A percentile compares a stretch with the other conserved stretches of the same genome.
Evolutionary conservation across 1,140 invertebrate species (phyloP).

Genomic region (Cotesia chilonis): DNA sequence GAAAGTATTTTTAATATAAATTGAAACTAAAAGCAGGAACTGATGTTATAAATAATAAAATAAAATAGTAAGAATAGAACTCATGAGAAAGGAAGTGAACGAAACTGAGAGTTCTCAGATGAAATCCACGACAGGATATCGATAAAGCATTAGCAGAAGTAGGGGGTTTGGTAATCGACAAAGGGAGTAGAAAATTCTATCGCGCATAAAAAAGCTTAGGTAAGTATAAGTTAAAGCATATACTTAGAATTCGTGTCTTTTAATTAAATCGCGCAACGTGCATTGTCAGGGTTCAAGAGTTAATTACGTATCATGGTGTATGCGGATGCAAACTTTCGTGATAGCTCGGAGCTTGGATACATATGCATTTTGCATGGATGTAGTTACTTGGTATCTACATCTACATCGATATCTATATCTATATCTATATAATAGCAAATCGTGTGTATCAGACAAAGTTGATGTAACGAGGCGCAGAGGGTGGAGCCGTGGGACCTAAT

Average conservation of each 20-base stretch:
- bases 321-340: slow-evolving; percentile 23
- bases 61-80: slow-evolving; percentile 20
- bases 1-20: slow-evolving; percentile 25
- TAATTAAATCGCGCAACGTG: slow-evolving; percentile 37
- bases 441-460: background rate
- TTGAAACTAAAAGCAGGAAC: slow-evolving; percentile 8
- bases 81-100: slow-evolving; percentile 34
- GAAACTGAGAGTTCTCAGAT: slow-evolving; percentile 28
- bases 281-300: slow-evolving; percentile 28
- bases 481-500: slow-evolving; percentile 38
- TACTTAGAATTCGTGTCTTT: slow-evolving; percentile 28
- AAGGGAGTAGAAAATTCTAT: background rate
- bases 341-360: slow-evolving; percentile 19
- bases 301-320: slow-evolving; percentile 27
- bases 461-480: slow-evolving; percentile 14
- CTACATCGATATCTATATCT: no score
- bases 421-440: background rate
- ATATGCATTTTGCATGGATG: background rate
- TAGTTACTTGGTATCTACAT: background rate
- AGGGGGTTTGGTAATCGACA: slow-evolving; percentile 20
- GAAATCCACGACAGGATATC: slow-evolving; percentile 23
- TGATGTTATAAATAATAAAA: background rate
- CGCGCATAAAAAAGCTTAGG: slow-evolving; percentile 5
- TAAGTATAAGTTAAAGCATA: background rate
- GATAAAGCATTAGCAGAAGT: slow-evolving; percentile 1